Percentiles rank a stretch among this genome's conserved stretches.
phyloP scores from a whole-genome alignment of 2,888 invertebrate genomes.

The Phania funesta region DNA sequence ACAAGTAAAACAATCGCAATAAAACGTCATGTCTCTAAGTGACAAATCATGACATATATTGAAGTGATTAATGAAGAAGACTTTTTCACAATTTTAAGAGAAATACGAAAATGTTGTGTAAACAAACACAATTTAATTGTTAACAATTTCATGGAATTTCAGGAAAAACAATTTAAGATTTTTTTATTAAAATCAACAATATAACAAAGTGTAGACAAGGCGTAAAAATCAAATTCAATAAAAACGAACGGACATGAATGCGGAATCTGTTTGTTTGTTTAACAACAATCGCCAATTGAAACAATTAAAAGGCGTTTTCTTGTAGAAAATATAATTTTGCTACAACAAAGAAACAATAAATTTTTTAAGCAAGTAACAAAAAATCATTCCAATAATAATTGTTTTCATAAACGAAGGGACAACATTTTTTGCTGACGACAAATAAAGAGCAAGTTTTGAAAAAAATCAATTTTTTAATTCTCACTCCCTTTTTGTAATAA shows the following conservation, averaged over 20 bases:
- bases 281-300: constrained; percentile 50
- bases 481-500: constrained; percentile 64
- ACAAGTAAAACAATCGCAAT: background rate
- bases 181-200: constrained; percentile 37
- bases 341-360: constrained; percentile 52
- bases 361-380: constrained; percentile 10
- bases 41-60: constrained; percentile 69
- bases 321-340: constrained; percentile 60
- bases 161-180: constrained; percentile 32
- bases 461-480: constrained; percentile 26
- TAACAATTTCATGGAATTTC: constrained; percentile 65
- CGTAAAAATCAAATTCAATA: constrained; percentile 66
- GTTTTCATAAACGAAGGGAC: background rate
- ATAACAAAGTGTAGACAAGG: constrained; percentile 68
- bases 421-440: constrained; percentile 9
- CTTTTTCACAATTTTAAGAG: background rate
- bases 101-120: background rate
- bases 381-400: constrained; percentile 25
- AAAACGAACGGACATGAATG: constrained; percentile 48
- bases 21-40: constrained; percentile 43
- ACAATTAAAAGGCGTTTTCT: constrained; percentile 69
- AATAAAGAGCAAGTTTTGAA: constrained; percentile 31
- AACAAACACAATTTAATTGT: constrained; percentile 40
- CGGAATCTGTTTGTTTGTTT: constrained; percentile 48
- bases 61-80: constrained; percentile 45